Percentiles rank a stretch among this genome's conserved stretches.
Evolutionary conservation across 2,888 invertebrate species (phyloP).

Genomic region (Nomada ferruginata): DNA sequence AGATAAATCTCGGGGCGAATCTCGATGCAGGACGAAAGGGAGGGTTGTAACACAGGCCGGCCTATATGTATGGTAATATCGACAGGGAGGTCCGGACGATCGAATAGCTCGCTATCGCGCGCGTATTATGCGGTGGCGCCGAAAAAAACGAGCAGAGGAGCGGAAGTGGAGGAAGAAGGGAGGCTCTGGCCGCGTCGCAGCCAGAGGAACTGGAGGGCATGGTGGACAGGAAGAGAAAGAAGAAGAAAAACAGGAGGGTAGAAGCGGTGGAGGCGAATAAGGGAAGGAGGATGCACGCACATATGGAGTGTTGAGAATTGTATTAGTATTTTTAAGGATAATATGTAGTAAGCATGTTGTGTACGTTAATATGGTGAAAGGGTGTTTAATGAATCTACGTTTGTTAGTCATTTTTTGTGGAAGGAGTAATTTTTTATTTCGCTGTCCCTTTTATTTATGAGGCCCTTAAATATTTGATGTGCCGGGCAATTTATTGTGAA

Average conservation of each 20-base stretch:
- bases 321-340: no score
- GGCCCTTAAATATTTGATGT: no score
- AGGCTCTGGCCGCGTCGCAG: slow-evolving; percentile 5
- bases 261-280: slow-evolving; percentile 31
- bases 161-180: slow-evolving; percentile 54
- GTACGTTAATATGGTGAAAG: no score
- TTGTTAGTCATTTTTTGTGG: no score
- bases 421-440: no score
- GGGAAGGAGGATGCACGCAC: slow-evolving; percentile 15
- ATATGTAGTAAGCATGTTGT: no score
- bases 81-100: slow-evolving; percentile 73
- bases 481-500: no score
- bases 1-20: slow-evolving; percentile 71
- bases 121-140: slow-evolving; percentile 71
- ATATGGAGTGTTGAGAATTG: no score
- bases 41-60: slow-evolving; percentile 70
- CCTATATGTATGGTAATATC: slow-evolving; percentile 80
- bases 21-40: slow-evolving; percentile 58
- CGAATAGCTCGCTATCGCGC: slow-evolving; percentile 71
- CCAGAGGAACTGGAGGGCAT: slow-evolving; percentile 45
- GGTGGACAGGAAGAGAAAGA: slow-evolving; percentile 10
- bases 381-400: no score
- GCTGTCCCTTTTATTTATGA: no score
- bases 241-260: slow-evolving; percentile 18
- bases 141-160: slow-evolving; percentile 60